Percentiles rank a stretch among this genome's conserved stretches.
Evolutionary conservation across 2,888 invertebrate species (phyloP).

Genomic region (Chalcosyrphus nemorum): DNA sequence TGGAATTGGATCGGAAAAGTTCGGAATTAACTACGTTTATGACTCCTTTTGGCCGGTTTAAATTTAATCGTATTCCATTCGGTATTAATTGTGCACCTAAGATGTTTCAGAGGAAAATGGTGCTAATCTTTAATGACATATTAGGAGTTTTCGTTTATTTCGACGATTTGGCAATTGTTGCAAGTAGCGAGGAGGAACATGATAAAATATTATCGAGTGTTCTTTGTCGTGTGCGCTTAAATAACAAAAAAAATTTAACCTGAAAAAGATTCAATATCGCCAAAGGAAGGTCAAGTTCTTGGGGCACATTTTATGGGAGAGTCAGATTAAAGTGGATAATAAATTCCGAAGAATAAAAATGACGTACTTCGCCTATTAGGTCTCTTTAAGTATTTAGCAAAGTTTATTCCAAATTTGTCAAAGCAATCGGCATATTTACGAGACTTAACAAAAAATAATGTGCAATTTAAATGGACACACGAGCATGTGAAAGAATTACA

Average conservation of each 20-base stretch:
- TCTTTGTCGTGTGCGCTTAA: constrained; percentile 23
- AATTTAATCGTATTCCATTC: constrained; percentile 63
- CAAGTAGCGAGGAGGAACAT: constrained; percentile 42
- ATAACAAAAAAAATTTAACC: constrained; percentile 73
- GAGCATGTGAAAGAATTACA: not conserved
- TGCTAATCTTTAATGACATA: constrained; percentile 76
- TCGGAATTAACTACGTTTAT: constrained; percentile 73
- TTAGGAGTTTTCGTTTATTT: constrained; percentile 76
- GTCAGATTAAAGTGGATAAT: constrained; percentile 54
- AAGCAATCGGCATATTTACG: not conserved
- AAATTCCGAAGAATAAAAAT: constrained; percentile 35
- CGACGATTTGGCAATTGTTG: constrained; percentile 76
- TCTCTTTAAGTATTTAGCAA: constrained; percentile 59
- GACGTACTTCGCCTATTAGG: constrained; percentile 27
- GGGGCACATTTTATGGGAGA: constrained; percentile 44
- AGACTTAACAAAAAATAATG: not conserved
- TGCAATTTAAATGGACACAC: not conserved
- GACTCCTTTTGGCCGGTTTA: constrained; percentile 73
- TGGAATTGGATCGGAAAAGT: constrained; percentile 66
- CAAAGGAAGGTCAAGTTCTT: constrained; percentile 72
- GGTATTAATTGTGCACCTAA: constrained; percentile 77
- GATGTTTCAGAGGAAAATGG: constrained; percentile 76
- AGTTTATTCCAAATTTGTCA: constrained; percentile 43
- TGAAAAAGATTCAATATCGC: constrained; percentile 74
- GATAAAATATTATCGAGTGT: constrained; percentile 33